These are phyloP conservation scores for Heterodera schachtii DNA, from an alignment of 1,140 invertebrate genomes.

Conservation along the genomic window DNA sequence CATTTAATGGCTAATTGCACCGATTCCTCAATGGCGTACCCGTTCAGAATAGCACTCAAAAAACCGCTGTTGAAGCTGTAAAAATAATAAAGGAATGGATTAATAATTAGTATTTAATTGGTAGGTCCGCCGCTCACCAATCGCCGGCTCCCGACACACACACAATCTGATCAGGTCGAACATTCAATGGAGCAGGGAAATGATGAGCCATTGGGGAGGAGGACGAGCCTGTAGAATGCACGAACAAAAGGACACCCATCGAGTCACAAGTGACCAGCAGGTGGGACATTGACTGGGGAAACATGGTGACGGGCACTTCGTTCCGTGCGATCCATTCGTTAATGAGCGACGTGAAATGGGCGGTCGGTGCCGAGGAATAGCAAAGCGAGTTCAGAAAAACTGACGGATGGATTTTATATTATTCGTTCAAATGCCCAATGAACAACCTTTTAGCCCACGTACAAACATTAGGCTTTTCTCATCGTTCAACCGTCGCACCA, in stretches of 20 bases:
- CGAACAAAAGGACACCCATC: constrained; percentile 28
- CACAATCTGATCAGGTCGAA: constrained; percentile 42
- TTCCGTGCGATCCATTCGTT: constrained; percentile 16
- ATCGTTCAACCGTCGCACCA: constrained; percentile 2
- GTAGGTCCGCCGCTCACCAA: constrained; percentile 35
- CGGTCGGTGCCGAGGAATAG: neutral
- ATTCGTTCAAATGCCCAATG: neutral
- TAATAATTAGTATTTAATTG: constrained; percentile 12
- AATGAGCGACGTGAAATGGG: neutral
- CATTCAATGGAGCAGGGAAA: constrained; percentile 23
- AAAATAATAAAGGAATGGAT: constrained; percentile 4
- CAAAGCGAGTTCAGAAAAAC: neutral
- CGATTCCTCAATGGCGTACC: constrained; percentile 13
- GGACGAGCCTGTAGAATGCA: neutral
- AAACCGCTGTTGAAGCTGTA: constrained; percentile 47
- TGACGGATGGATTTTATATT: neutral
- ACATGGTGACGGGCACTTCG: neutral
- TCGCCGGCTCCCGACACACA: constrained; percentile 58
- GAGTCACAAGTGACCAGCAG: constrained; percentile 33
- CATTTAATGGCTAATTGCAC: constrained; percentile 36
- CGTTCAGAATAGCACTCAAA: constrained; percentile 25
- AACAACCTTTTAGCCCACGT: constrained; percentile 5
- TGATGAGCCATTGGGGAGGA: neutral
- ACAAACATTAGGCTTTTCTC: neutral
- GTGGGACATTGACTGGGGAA: constrained; percentile 6